Base-by-base conservation (phyloP, 2,888 invertebrate genomes). In the Thysanoteuthis rhombus region DNA sequence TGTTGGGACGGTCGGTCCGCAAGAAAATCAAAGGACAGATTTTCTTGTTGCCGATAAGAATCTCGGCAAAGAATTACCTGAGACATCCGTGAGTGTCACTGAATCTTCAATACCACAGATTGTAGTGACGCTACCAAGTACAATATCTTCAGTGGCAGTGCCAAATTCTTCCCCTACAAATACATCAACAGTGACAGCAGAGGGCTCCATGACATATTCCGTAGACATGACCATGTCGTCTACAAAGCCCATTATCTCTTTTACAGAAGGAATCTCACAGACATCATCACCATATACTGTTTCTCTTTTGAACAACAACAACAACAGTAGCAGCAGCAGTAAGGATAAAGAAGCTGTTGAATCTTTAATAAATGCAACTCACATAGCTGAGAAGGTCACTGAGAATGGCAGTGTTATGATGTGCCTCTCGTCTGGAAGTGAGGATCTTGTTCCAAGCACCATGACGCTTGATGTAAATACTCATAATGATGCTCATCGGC, bases 321-420 rank as follows among this genome's bases (percentile, higher is more conserved):
- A 52, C 52, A 52, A 52, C 25, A 52, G 25, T 22, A 52, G 52
- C 25, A 75, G 75, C 36, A 92, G 40, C 92, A 92, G 10, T 92
- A 92, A 92, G 39, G 92, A 92, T 92, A 92, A 92, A 32, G 92
- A 92, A 32, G 92, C 92, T 32, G 92, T 92, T 32, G 92, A 92
- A 92, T 40, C 92, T 10, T 45, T 92, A 19, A 92, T 92, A 45
- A 92, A 92, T 40, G 92, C 32, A 42, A 32, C 45, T 8, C 40
- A 45, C 92, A 92, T 92, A 28, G 19, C 92, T n/a, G 92, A 92
- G 92, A 92, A 92, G 45, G 92, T 92, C 3, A n/a, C 32, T n/a
- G 92, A 92, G 39, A 42, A 19, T n/a, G n/a, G 42, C 32, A 92
- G 22, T 40, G 42, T 92, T 45, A 40, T 92, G 92, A 92, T 92